A percentile compares a stretch with the other conserved stretches of the same genome.
Conservation (phyloP, 2,113 vertebrate species). For the Podarcis cretensis region DNA sequence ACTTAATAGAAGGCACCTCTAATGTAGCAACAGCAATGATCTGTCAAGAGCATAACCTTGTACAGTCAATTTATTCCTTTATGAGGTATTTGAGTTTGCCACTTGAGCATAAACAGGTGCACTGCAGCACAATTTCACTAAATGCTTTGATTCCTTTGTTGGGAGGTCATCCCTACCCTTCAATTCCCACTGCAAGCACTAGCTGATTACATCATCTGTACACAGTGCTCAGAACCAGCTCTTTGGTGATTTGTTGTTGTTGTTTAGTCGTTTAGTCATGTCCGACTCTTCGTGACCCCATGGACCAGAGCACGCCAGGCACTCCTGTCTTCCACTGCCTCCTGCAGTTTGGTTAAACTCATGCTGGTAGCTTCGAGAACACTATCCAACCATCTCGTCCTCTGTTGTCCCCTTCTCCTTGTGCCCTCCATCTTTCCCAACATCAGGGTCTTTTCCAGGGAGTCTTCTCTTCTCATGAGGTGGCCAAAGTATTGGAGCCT, state of each 20-base stretch:
- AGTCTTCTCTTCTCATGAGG: too few relatives aligned
- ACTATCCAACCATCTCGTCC: too few relatives aligned
- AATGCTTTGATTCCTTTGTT: conserved; percentile 46
- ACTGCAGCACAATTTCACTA: conserved; percentile 53
- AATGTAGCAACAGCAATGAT: conserved; percentile 30
- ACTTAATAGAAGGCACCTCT: conserved; percentile 54
- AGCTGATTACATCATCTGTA: conserved; percentile 66
- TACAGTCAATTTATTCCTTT: conserved; percentile 59
- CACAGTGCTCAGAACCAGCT: conserved; percentile 58
- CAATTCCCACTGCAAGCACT: conserved; percentile 73
- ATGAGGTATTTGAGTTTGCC: conserved; percentile 50
- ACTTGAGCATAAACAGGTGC: conserved; percentile 62
- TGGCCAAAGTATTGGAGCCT: too few relatives aligned
- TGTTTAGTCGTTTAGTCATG: too few relatives aligned
- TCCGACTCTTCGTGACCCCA: too few relatives aligned
- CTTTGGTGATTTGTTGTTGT: conserved; percentile 32
- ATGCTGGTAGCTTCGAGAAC: too few relatives aligned
- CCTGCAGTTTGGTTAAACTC: too few relatives aligned
- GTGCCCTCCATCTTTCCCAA: too few relatives aligned
- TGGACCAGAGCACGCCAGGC: too few relatives aligned
- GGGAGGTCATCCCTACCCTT: conserved; percentile 57
- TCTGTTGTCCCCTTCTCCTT: too few relatives aligned
- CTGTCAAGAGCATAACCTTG: conserved; percentile 54
- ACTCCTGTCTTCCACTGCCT: too few relatives aligned
- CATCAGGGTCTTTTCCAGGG: too few relatives aligned